Evolutionary conservation across 2,888 invertebrate species (phyloP), one percentile per base, ranked within the genome.

Genomic region (Subacronicta megacephala): DNA sequence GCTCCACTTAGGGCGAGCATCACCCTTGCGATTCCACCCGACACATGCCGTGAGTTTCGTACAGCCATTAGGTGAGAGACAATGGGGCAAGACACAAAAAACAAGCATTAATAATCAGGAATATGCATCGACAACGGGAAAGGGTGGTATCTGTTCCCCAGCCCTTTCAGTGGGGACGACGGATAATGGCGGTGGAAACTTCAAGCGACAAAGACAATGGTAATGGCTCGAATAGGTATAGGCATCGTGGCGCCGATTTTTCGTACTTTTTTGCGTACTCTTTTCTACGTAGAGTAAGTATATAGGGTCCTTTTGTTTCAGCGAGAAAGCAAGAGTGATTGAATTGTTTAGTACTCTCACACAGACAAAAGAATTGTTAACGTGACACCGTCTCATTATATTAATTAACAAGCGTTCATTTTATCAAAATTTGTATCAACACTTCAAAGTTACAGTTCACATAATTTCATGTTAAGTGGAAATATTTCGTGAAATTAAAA

Each of bases 91-190:
- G 88, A 88, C 84, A 88, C 90, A 92, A 93, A 93, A 93, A 93
- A 90, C 91, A 85, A 85, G 88, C 92, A 92, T 93, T 93, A 92
- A 93, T 93, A 93, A 92, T 92, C 90, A 89, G 84, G 88, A 91
- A 92, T 93, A 92, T 91, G 93, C 90, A 93, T 92, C 90, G 92
- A 86, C 82, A 83, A 80, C 84, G 82, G 77, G 72, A 78, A 80
- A 82, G 82, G 84, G 88, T 83, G 82, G 75, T 77, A 66, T 78
- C 76, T 76, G 76, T 78, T 75, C 78, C 80, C 78, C 78, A 75
- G 76, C 84, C 82, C 85, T 90, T 89, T 84, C 82, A 84, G 71
- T 72, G 73, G 80, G 82, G 80, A 83, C 78, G 81, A 78, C 80
- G 84, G 85, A 85, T 88, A 88, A 89, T 88, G 83, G 82, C 76